Percentiles rank a stretch among this genome's conserved stretches.
Conservation (phyloP, 2,797 vertebrate genomes). For the Parotocinclus haroldoi region DNA sequence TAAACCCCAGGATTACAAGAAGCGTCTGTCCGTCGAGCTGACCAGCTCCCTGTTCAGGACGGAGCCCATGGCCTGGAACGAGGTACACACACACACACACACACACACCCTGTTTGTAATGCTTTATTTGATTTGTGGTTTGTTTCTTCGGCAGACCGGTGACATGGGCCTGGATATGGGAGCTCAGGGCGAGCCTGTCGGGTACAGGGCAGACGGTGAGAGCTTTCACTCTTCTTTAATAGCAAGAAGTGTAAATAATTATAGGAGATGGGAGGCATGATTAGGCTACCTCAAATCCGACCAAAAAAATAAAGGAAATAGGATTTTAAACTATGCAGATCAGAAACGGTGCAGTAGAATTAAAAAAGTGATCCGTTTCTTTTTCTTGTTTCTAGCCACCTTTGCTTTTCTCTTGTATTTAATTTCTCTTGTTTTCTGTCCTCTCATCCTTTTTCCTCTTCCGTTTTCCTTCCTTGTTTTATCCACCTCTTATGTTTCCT, state of each 20-base stretch:
- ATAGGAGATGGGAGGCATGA: no score
- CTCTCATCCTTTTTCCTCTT: no score
- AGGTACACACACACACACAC: constrained; percentile 63
- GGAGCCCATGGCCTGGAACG: constrained; percentile 97
- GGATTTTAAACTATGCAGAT: rapidly evolving
- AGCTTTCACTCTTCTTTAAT: no score
- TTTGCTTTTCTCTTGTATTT: no score
- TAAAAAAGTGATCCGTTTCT: no score
- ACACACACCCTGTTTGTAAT: background rate
- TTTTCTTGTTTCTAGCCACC: no score
- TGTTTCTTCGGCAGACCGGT: constrained; percentile 73
- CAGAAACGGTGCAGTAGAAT: no score
- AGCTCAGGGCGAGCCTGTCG: constrained; percentile 91
- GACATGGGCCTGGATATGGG: constrained; percentile 95
- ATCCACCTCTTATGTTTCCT: no score
- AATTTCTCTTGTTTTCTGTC: no score
- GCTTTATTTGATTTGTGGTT: background rate
- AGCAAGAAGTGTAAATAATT: no score
- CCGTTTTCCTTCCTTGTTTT: no score
- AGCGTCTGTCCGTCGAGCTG: constrained; percentile 92
- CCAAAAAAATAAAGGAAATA: background rate
- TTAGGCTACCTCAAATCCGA: no score
- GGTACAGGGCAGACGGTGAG: constrained; percentile 93
- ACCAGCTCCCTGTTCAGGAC: constrained; percentile 97
- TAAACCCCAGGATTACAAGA: constrained; percentile 98